Conservation (phyloP, 1,140 invertebrate genomes). For the Caenorhabditis inopinata region DNA sequence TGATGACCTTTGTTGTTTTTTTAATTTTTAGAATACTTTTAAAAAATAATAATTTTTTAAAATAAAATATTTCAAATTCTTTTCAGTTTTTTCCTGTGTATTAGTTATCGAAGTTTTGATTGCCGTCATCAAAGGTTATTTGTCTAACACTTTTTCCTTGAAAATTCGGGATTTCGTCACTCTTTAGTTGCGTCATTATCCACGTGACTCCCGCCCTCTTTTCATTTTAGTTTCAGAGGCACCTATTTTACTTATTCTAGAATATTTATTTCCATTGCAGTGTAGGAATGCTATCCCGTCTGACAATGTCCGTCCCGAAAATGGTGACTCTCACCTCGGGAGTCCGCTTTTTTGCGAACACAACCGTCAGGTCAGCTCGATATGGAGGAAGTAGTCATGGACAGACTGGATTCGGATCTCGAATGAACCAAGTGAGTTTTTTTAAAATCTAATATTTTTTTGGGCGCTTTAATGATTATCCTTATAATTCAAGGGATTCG, state of each 20-base stretch:
- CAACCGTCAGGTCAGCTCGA: background rate
- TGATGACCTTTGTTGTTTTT: background rate
- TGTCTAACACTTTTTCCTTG: too few species aligned
- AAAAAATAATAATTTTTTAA: too few species aligned
- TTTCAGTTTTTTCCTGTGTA: too few species aligned
- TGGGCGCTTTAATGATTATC: background rate
- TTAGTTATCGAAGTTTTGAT: too few species aligned
- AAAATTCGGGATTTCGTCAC: background rate
- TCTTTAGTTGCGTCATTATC: background rate
- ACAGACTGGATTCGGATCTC: background rate
- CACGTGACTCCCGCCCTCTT: background rate
- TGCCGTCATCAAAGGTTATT: too few species aligned
- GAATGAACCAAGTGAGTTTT: slow-evolving; percentile 20
- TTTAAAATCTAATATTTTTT: background rate
- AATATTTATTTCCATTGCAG: background rate
- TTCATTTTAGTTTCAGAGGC: background rate
- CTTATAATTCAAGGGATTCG: slow-evolving; percentile 47
- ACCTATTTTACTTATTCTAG: background rate
- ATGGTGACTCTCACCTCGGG: background rate
- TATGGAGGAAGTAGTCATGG: background rate
- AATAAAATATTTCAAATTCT: too few species aligned
- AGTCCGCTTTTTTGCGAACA: background rate
- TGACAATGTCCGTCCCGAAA: background rate
- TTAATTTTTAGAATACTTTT: background rate
- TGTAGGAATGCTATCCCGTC: background rate